Evolutionary conservation across 2,113 vertebrate genomes (phyloP), one percentile per base, ranked within the genome.

Genomic region (Eulemur macaco): DNA sequence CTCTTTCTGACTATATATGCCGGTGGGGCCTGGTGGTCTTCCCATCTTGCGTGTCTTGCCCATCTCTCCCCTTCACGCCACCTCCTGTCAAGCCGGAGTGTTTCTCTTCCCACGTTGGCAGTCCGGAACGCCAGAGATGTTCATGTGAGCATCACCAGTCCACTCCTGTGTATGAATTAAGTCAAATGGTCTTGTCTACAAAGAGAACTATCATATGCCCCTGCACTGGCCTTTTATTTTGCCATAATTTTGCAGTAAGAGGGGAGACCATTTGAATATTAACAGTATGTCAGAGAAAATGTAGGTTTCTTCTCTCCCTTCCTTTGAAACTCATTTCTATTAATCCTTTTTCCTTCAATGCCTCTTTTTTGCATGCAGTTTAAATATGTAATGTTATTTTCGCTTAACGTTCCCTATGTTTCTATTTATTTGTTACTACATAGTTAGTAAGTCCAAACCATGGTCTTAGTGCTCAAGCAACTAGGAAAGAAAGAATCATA

Each of bases 11-110:
- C 50, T 11, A 8, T 6, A 20, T 63, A 9, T 1, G 27, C 86
- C 31, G 1, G 5, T 31, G 13, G 9, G n/a, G 45, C 85, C 1
- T 1, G 47, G 6, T 1, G 7, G 8, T 3, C 23, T 54, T 54
- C 42, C 6, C 0, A 3, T 39, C 7, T 18, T 17, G 63, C 34
- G 31, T 52, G 27, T 86, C 52, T 11, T 14, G 8, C 42, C 7
- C 5, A 1, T 12, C 42, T 47, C 47, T 37, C 13, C 37, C 45
- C 42, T 29, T 4, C 52, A 29, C 15, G 42, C n/a, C 45, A 14
- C 31, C 17, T 11, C 74, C 74, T 50, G 31, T 18, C 39, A 50
- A 11, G 37, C 10, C 4, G 0, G 8, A 66, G 25, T 1, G 2
- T 45, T 31, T 54, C 42, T 80, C 54, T 31, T 45, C 37, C 50